phyloP scores from a whole-genome alignment of 2,113 vertebrate species.

The Pedetes capensis region DNA sequence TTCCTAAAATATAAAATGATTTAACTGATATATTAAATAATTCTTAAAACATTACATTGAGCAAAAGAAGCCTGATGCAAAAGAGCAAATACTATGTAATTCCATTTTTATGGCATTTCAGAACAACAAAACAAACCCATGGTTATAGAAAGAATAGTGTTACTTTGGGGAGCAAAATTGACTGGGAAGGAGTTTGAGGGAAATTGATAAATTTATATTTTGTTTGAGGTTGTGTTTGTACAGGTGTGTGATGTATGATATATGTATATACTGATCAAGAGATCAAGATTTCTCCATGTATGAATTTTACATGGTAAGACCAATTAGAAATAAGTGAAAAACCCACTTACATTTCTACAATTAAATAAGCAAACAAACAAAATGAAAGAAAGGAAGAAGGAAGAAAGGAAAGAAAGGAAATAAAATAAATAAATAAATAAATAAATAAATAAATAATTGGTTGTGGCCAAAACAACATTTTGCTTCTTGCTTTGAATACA shows the following conservation, averaged over 20 bases:
- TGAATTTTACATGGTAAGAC: not conserved
- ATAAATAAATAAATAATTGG: too few relatives aligned
- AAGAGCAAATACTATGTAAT: not conserved
- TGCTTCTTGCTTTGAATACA: not conserved
- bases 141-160: not conserved
- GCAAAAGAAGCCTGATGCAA: not conserved
- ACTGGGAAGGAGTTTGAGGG: not conserved
- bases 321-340: conserved; percentile 15
- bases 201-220: conserved; percentile 45
- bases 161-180: not conserved
- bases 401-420: not conserved
- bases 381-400: not conserved
- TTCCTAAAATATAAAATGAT: too few relatives aligned
- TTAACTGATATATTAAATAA: not conserved
- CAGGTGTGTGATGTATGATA: not conserved
- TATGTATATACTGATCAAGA: too few relatives aligned
- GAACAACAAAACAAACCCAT: not conserved
- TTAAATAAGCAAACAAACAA: not conserved
- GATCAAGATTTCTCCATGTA: not conserved
- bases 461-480: not conserved
- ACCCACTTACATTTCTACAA: not conserved
- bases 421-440: too few relatives aligned
- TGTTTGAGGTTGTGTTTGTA: not conserved
- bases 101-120: not conserved
- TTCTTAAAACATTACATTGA: not conserved